phyloP scores from a whole-genome alignment of 2,888 invertebrate species.

The Trissolcus brochymenae region DNA sequence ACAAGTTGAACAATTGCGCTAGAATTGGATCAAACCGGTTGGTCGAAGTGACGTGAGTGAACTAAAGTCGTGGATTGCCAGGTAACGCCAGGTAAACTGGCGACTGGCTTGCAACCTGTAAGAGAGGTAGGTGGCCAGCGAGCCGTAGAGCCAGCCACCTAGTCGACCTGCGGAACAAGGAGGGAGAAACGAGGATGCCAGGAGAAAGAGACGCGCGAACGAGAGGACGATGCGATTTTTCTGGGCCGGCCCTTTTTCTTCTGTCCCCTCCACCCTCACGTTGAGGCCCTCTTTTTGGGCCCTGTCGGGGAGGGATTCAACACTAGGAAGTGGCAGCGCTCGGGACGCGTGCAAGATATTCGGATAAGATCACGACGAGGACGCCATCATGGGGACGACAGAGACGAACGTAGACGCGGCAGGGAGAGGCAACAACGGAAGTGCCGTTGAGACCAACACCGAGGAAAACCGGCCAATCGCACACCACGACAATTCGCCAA shows the following conservation, averaged over 20 bases:
- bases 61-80: slow-evolving; percentile 74
- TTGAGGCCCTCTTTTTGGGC: slow-evolving; percentile 25
- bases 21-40: slow-evolving; percentile 70
- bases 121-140: slow-evolving; percentile 66
- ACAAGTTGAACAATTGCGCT: slow-evolving; percentile 60
- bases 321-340: slow-evolving; percentile 53
- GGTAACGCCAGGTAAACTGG: slow-evolving; percentile 76
- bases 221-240: slow-evolving; percentile 47
- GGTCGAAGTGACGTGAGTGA: slow-evolving; percentile 76
- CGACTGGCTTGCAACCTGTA: slow-evolving; percentile 66
- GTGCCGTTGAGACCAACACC: slow-evolving; percentile 40
- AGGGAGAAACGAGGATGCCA: slow-evolving; percentile 29
- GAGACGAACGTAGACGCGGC: slow-evolving; percentile 44
- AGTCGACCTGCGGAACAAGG: slow-evolving; percentile 60
- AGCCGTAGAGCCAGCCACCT: slow-evolving; percentile 69
- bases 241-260: slow-evolving; percentile 40
- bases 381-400: slow-evolving; percentile 26
- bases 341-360: slow-evolving; percentile 54
- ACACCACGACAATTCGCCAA: slow-evolving; percentile 39
- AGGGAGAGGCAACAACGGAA: slow-evolving; percentile 33
- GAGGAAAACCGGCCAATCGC: slow-evolving; percentile 53
- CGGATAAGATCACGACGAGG: slow-evolving; percentile 43
- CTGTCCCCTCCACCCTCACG: slow-evolving; percentile 3
- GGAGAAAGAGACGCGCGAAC: slow-evolving; percentile 48
- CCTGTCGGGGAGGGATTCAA: slow-evolving; percentile 38